Percentiles rank a stretch among this genome's conserved stretches.
phyloP scores from a whole-genome alignment of 1,140 invertebrate species.

The Pseudomyrmex sp. region DNA sequence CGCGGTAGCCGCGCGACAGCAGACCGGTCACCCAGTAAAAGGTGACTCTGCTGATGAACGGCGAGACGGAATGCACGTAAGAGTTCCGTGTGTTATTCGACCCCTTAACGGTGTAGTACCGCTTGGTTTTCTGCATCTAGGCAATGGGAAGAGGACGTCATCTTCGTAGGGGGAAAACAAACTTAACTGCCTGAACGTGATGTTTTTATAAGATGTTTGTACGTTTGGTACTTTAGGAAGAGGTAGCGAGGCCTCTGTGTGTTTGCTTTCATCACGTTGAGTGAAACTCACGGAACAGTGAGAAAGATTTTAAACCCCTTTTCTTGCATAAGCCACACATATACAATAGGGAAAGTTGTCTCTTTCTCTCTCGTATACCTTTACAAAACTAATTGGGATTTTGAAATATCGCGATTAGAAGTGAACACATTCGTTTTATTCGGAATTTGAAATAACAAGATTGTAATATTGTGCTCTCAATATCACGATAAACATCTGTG shows the following conservation, averaged over 20 bases:
- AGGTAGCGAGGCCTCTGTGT: slow-evolving; percentile 7
- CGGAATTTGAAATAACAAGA: too few species aligned
- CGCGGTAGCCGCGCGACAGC: slow-evolving; percentile 88
- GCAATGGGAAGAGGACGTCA: slow-evolving; percentile 32
- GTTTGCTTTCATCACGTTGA: slow-evolving; percentile 19
- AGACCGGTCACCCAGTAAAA: slow-evolving; percentile 92
- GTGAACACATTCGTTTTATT: too few species aligned
- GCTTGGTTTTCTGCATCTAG: slow-evolving; percentile 71
- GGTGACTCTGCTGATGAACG: slow-evolving; percentile 86
- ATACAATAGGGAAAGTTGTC: too few species aligned
- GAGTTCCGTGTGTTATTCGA: slow-evolving; percentile 49
- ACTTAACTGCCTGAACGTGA: not conserved
- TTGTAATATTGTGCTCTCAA: not conserved
- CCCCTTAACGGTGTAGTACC: slow-evolving; percentile 58
- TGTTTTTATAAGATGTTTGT: slow-evolving; percentile 22
- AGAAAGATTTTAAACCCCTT: slow-evolving; percentile 3
- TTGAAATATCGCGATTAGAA: too few species aligned
- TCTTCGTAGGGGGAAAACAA: slow-evolving; percentile 3
- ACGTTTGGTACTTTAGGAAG: not conserved
- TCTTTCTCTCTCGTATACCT: too few species aligned
- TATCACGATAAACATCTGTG: not conserved
- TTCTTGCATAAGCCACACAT: too few species aligned
- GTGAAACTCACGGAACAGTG: slow-evolving; percentile 29
- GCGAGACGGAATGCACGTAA: slow-evolving; percentile 69
- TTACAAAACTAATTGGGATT: too few species aligned